These are phyloP conservation scores for Tonatia bakeri DNA, from an alignment of 2,113 vertebrate genomes.

Conservation along the genomic window DNA sequence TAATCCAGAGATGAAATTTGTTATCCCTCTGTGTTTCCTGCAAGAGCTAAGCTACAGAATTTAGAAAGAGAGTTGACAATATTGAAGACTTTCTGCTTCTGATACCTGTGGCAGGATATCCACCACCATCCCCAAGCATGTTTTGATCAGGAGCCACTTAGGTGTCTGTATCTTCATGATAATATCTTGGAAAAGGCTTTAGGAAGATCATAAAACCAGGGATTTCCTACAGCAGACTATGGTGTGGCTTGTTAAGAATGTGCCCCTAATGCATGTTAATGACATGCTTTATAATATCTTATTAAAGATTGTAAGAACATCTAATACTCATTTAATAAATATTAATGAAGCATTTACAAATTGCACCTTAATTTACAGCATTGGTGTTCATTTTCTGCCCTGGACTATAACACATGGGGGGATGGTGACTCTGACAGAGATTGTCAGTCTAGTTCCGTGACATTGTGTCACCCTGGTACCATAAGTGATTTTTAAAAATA, in stretches of 20 bases:
- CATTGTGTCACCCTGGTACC: not conserved
- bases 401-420: not conserved
- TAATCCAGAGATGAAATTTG: not conserved
- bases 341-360: constrained; percentile 49
- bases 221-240: constrained; percentile 62
- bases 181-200: constrained; percentile 70
- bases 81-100: not conserved
- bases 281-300: constrained; percentile 77
- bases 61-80: not conserved
- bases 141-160: constrained; percentile 50
- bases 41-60: not conserved
- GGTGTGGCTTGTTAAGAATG: constrained; percentile 72
- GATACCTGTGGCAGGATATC: not conserved
- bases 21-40: not conserved
- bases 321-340: constrained; percentile 78
- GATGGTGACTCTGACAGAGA: fast-evolving
- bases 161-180: constrained; percentile 51
- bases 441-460: constrained; percentile 9
- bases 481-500: constrained; percentile 70
- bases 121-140: not conserved
- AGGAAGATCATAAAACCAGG: constrained; percentile 57
- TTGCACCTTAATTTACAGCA: constrained; percentile 24
- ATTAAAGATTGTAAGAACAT: constrained; percentile 74
- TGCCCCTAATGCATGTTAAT: constrained; percentile 81
- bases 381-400: fast-evolving